Base-by-base conservation (phyloP, 1,140 invertebrate species). In the Zaprionus tsacasi region DNA sequence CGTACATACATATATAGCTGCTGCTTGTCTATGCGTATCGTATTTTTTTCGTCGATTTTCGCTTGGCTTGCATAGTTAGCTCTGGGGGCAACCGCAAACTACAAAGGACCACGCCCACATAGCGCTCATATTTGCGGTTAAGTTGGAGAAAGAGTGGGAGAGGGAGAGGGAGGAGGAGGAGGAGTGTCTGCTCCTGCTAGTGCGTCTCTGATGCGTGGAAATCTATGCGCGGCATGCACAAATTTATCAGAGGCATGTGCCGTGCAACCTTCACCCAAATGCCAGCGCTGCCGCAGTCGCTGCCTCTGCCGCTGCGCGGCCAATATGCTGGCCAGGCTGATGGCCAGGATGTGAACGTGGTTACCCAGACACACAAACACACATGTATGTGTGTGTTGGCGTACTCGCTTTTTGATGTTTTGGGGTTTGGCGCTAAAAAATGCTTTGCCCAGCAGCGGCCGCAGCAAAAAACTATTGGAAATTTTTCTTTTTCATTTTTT, bases 161-260 rank as follows among this genome's bases (percentile, higher is more conserved):
- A n/a, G n/a, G 3, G 50, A 13, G 50, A 54, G 5, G 6, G 11
- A n/a, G 12, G 6, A 12, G 1, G 50, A 21, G 45, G 5, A 13
- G 12, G 52, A 33, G 21, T 36, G 48, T 56, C 45, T 27, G 27
- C 45, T 56, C 5, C 38, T 40, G 13, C 38, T 40, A n/a, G 36
- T 25, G 35, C 38, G 69, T 56, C 64, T 43, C 12, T 60, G 52
- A 75, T 78, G 67, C 79, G 77, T 65, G 68, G 67, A 81, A 89
- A 88, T 88, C 85, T 88, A 88, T 85, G 85, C 81, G 78, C 81
- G 78, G 85, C 78, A 89, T 88, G 85, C 85, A 88, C 78, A 88
- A 88, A 88, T 88, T 88, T 88, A 88, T 88, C 85, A 74, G 80
- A 78, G 78, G 81, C 82, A 86, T 86, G 76, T 70, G 73, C 74